Evolutionary conservation across 2,797 vertebrate genomes (phyloP), one percentile per base, ranked within the genome.

Genomic region (Eulemur mongoz): DNA sequence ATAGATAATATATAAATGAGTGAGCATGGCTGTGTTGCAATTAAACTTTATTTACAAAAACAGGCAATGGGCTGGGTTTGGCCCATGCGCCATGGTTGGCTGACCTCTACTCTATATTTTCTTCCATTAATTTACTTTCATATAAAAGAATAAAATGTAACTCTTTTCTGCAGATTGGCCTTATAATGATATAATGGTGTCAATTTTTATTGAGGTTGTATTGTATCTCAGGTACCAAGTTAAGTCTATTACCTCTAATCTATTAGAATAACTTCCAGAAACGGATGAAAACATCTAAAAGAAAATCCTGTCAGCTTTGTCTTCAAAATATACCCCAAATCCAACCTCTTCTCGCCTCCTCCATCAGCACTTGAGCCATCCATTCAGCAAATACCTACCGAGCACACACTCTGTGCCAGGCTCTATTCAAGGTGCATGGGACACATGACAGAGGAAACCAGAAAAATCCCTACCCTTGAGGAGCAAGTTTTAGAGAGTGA

Each of bases 51-150:
- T 65, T 91, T 83, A 54, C 27, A 80, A 61, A 88, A 79, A 10
- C n/a, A 48, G 23, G 54, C 45, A 84, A 40, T 8, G 54, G 15
- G 30, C 30, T 57, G 7, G 5, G 40, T 76, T 45, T 85, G 40
- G 10, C 43, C 67, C 48, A 50, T 40, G 27, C 2, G 25, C 52
- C 50, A 75, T 0, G 27, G 27, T 45, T 5, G 57, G 52, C 18
- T 50, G 79, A 89, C 40, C 40, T 85, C 48, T 81, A 40, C 85
- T 76, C 61, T 84, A 4, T n/a, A 59, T 73, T 73, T 89, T 59
- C 32, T 88, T 67, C 40, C 40, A 79, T 32, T 57, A 79, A 95
- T 75, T 93, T 89, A 40, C 27, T 82, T 95, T 73, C 59, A 80
- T 23, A 63, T 73, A 79, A 85, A 91, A 48, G n/a, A 93, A 80